Conservation (phyloP, 2,113 vertebrate species). For the Uropsilus gracilis region DNA sequence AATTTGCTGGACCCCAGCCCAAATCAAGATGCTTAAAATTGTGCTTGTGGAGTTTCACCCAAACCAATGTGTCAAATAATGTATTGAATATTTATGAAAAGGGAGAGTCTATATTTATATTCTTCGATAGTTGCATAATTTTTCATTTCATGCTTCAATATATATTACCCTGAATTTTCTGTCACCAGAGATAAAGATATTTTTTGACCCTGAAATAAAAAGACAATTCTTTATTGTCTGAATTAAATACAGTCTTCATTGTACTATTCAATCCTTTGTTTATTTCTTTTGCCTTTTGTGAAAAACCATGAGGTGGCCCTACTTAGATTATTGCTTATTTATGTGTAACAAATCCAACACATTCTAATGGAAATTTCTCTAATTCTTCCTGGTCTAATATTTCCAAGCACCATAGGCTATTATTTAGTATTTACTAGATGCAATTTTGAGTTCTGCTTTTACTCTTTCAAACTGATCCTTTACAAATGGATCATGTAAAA, state of each 20-base stretch:
- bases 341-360: slow-evolving; percentile 65
- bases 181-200: slow-evolving; percentile 78
- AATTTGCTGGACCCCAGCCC: slow-evolving; percentile 71
- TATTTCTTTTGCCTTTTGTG: slow-evolving; percentile 69
- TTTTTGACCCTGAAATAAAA: slow-evolving; percentile 73
- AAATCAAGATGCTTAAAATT: slow-evolving; percentile 71
- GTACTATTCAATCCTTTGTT: slow-evolving; percentile 85
- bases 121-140: slow-evolving; percentile 55
- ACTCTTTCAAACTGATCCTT: neutral
- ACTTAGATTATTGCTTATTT: slow-evolving; percentile 72
- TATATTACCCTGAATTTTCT: slow-evolving; percentile 69
- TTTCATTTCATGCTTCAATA: slow-evolving; percentile 70
- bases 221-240: slow-evolving; percentile 82
- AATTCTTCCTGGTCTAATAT: slow-evolving; percentile 57
- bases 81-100: slow-evolving; percentile 79
- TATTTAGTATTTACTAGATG: slow-evolving; percentile 31
- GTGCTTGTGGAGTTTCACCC: slow-evolving; percentile 32
- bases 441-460: slow-evolving; percentile 31
- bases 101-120: slow-evolving; percentile 68
- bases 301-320: slow-evolving; percentile 67
- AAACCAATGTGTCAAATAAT: slow-evolving; percentile 72
- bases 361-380: slow-evolving; percentile 49
- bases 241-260: slow-evolving; percentile 84
- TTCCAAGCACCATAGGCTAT: slow-evolving; percentile 42
- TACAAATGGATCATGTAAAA: neutral